phyloP scores from a whole-genome alignment of 1,140 invertebrate species.

The Apis cerana region DNA sequence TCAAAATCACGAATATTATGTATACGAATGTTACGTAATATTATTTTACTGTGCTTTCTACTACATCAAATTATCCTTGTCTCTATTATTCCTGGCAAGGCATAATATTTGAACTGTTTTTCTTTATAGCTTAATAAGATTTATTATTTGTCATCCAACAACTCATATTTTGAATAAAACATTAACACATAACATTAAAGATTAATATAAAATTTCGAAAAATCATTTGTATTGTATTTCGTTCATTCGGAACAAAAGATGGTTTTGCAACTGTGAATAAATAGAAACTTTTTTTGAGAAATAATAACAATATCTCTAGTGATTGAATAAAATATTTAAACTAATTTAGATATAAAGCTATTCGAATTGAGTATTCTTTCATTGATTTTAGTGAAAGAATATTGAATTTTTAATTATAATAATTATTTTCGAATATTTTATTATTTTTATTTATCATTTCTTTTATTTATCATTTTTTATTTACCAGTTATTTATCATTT shows the following conservation, averaged over 20 bases:
- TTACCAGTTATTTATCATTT: neutral
- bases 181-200: too few relatives aligned
- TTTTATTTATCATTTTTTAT: too few relatives aligned
- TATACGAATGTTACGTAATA: conserved; percentile 16
- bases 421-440: neutral
- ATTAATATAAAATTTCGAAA: neutral
- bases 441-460: neutral
- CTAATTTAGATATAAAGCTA: neutral
- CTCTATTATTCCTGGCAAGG: neutral
- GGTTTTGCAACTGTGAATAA: neutral
- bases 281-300: neutral
- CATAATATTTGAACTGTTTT: neutral
- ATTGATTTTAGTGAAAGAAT: neutral
- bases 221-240: neutral
- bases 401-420: neutral
- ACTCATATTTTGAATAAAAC: neutral
- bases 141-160: neutral
- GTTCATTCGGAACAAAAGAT: neutral
- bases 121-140: neutral
- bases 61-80: neutral
- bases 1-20: neutral
- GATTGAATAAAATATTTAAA: neutral
- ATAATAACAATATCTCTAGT: neutral
- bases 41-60: neutral
- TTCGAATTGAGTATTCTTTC: neutral